A percentile compares a stretch with the other conserved stretches of the same genome.
Evolutionary conservation across 2,888 invertebrate genomes (phyloP).

Genomic region (Chydorus sphaericus): DNA sequence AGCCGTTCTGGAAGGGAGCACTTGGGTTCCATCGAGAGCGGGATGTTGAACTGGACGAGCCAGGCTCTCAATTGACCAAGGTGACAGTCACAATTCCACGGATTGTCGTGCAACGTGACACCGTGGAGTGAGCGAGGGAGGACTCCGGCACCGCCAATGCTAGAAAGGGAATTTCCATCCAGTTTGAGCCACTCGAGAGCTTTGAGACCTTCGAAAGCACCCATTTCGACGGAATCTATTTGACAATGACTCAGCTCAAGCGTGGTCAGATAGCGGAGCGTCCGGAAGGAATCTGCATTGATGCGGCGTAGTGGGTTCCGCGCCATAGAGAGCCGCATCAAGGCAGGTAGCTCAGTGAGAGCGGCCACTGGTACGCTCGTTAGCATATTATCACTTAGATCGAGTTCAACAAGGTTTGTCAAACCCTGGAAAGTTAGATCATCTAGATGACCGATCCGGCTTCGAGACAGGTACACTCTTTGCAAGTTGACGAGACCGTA

Average conservation of each 20-base stretch:
- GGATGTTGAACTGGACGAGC: conserved; percentile 59
- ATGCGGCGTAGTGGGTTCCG: conserved; percentile 65
- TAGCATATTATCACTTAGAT: conserved; percentile 66
- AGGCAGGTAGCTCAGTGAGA: conserved; percentile 57
- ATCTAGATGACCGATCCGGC: conserved; percentile 61
- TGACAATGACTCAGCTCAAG: conserved; percentile 69
- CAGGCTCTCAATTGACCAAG: conserved; percentile 60
- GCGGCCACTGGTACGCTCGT: conserved; percentile 61
- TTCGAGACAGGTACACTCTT: conserved; percentile 65
- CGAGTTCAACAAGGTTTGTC: conserved; percentile 74
- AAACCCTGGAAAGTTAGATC: conserved; percentile 61
- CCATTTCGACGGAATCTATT: conserved; percentile 56
- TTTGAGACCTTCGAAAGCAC: conserved; percentile 64
- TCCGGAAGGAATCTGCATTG: conserved; percentile 53
- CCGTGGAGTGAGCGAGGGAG: conserved; percentile 63
- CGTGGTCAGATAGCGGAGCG: conserved; percentile 56
- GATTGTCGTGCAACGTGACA: conserved; percentile 67
- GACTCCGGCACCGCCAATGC: conserved; percentile 51
- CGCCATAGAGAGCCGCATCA: conserved; percentile 67
- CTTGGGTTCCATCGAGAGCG: conserved; percentile 60
- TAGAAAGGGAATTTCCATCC: conserved; percentile 62
- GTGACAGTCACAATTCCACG: conserved; percentile 78
- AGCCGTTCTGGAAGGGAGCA: conserved; percentile 56
- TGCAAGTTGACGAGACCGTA: conserved; percentile 70
- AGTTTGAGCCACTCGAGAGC: conserved; percentile 71